phyloP scores from a whole-genome alignment of 2,888 invertebrate species.

The Pseudolycoriella hygida region DNA sequence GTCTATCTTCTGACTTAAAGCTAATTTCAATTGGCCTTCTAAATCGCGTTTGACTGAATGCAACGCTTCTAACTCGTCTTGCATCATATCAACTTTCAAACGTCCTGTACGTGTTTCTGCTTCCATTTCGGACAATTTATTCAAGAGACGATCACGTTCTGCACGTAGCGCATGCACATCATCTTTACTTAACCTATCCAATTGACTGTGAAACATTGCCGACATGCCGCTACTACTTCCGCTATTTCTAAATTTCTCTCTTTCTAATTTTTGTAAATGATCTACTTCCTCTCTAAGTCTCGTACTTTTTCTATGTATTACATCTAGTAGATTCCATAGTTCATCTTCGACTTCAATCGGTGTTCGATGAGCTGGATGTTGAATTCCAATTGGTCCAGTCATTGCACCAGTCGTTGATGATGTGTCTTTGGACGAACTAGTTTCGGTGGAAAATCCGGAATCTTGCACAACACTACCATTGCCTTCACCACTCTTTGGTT shows the following conservation, averaged over 20 bases:
- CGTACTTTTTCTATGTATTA: conserved; percentile 64
- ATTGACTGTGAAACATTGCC: conserved; percentile 21
- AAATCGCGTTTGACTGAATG: conserved; percentile 37
- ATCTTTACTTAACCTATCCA: conserved; percentile 26
- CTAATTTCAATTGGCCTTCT: conserved; percentile 39
- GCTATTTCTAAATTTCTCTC: conserved; percentile 9
- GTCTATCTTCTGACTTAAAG: conserved; percentile 37
- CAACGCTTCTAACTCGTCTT: conserved; percentile 42
- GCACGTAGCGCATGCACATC: conserved; percentile 44
- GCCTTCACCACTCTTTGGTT: conserved; percentile 40
- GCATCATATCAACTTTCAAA: conserved; percentile 44
- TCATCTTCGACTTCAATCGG: conserved; percentile 51
- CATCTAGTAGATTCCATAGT: conserved; percentile 68
- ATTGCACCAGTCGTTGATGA: conserved; percentile 42
- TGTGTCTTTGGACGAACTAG: conserved; percentile 64
- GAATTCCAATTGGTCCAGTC: conserved; percentile 20
- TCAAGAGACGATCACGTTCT: conserved; percentile 58
- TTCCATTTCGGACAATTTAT: conserved; percentile 59
- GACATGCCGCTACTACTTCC: conserved; percentile 14
- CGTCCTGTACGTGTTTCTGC: conserved; percentile 51
- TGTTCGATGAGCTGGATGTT: conserved; percentile 16
- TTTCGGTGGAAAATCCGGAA: conserved; percentile 82
- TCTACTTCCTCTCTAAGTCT: conserved; percentile 52
- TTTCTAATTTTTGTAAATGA: conserved; percentile 35
- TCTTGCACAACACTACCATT: conserved; percentile 50